These are phyloP conservation scores for Hypomecis punctinalis DNA, from an alignment of 2,888 invertebrate species.

Conservation along the genomic window DNA sequence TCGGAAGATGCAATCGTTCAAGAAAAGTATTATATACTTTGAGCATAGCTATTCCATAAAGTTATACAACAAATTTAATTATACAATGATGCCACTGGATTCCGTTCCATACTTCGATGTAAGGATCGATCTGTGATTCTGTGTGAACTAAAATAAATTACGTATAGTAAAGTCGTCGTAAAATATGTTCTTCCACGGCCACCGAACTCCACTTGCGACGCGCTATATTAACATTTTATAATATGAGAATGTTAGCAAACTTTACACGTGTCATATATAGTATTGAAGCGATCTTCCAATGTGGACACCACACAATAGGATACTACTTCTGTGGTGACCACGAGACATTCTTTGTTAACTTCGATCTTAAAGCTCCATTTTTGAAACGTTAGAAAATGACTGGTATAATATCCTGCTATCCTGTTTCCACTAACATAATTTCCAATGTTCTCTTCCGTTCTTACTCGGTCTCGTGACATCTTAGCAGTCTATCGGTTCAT, in stretches of 20 bases:
- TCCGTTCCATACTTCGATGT: conserved; percentile 57
- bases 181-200: conserved; percentile 51
- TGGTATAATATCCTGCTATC: too few relatives aligned
- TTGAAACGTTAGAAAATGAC: too few relatives aligned
- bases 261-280: too few relatives aligned
- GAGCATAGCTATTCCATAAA: conserved; percentile 56
- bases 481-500: too few relatives aligned
- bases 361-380: too few relatives aligned
- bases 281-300: too few relatives aligned
- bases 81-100: conserved; percentile 32
- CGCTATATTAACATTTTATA: neutral
- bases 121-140: conserved; percentile 46
- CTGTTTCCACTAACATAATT: too few relatives aligned
- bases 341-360: too few relatives aligned
- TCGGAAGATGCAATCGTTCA: conserved; percentile 59
- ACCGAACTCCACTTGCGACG: conserved; percentile 7
- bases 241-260: neutral
- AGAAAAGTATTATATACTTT: conserved; percentile 47
- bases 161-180: conserved; percentile 57
- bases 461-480: too few relatives aligned
- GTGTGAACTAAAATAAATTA: conserved; percentile 31
- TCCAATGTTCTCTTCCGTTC: too few relatives aligned
- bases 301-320: too few relatives aligned
- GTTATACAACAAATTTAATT: conserved; percentile 13
- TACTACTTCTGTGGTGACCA: too few relatives aligned